Base-by-base conservation (phyloP, 2,797 vertebrate species). In the Gobio occitaniae region DNA sequence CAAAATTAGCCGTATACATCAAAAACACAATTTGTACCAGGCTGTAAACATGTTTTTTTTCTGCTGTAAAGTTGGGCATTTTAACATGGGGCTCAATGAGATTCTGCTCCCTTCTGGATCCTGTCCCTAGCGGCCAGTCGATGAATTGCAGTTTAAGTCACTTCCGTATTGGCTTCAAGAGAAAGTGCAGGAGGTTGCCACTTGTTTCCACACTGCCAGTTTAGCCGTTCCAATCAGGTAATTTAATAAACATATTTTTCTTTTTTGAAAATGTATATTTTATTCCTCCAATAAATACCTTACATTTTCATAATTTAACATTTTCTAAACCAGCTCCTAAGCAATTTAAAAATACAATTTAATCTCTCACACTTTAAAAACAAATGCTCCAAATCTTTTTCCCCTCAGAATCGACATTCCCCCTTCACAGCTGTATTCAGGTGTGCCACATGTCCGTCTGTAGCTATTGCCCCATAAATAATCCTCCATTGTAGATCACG, bases 371-470 rank as follows among this genome's bases (percentile, higher is more conserved):
- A 69, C 16, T 17, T 6, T n/a, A 52, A 10, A 38, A 80, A 68
- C 79, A 56, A 52, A n/a, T 72, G 80, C 11, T 82, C 21, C 2
- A 19, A 2, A 56, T 66, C 16, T 21, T 74, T 16, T 38, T 10
- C 32, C 3, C 29, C 59, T 19, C 7, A 76, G 2, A 68, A 38
- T 8, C n/a, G 7, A 29, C 71, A 59, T 7, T 32, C 21, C 29
- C 21, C 59, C 1, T 32, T n/a, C 9, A 44, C 15, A 6, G 47
- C 10, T 16, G 1, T 38, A 12, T 78, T 17, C 0, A 56, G 32
- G 74, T 84, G 32, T 19, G 47, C 36, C 19, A 80, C 47, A 21
- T 66, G 78, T 17, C 2, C 29, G 29, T 80, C n/a, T 80, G 61
- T 71, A 2, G 21, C 36, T 66, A 82, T 17, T 2, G 48, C 66